Percentiles rank a stretch among this genome's conserved stretches.
Evolutionary conservation across 2,797 vertebrate species (phyloP).

Genomic region (Megaceryle alcyon): DNA sequence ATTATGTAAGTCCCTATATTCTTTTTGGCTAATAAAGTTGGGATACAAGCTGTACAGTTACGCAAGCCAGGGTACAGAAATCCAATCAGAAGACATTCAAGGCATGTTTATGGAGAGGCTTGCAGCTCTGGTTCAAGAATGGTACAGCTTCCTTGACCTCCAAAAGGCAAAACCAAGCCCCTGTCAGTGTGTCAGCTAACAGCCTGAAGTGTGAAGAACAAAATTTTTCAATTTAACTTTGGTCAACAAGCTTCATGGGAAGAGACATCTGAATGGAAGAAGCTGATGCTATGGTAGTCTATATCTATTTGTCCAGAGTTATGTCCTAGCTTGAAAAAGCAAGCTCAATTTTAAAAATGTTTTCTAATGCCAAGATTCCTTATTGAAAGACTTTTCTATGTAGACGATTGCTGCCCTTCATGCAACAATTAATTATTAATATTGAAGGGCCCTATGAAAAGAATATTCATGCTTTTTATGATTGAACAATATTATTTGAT

Average conservation of each 20-base stretch:
- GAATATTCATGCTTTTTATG: not conserved
- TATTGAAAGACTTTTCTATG: not conserved
- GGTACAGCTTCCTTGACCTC: not conserved
- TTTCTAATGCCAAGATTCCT: not conserved
- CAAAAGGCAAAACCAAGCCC: not conserved
- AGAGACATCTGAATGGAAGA: not conserved
- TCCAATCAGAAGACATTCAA: slow-evolving; percentile 28
- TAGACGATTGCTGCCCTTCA: not conserved
- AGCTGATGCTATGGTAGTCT: not conserved
- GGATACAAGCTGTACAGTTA: slow-evolving; percentile 54
- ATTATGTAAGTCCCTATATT: slow-evolving; percentile 71
- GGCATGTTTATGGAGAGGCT: not conserved
- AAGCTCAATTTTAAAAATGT: not conserved
- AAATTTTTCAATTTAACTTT: not conserved
- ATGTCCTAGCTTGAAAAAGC: not conserved
- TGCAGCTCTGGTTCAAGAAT: not conserved
- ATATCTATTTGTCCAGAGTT: not conserved
- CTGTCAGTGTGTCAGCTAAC: not conserved
- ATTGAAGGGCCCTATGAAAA: not conserved
- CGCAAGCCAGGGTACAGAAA: slow-evolving; percentile 57
- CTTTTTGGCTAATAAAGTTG: slow-evolving; percentile 56
- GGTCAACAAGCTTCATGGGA: not conserved
- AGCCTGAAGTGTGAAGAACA: not conserved
- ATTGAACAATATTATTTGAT: not conserved
- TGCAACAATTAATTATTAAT: not conserved